Percentiles rank a stretch among this genome's conserved stretches.
These are phyloP conservation scores for Eubasilissa splendida DNA, from an alignment of 2,888 invertebrate species.

Conservation along the genomic window DNA sequence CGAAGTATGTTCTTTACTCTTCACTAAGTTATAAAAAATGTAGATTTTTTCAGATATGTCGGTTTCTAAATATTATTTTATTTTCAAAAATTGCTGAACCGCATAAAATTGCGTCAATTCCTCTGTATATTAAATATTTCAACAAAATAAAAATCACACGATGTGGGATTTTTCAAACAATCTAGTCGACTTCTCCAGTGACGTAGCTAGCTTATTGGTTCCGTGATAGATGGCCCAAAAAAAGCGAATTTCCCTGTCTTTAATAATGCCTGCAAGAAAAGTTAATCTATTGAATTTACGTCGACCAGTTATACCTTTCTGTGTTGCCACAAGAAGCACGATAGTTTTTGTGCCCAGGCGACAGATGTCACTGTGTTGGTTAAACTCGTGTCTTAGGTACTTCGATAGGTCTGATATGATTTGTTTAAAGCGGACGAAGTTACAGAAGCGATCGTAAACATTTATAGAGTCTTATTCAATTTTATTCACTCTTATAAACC, in stretches of 20 bases:
- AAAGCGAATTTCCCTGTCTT: conserved; percentile 27
- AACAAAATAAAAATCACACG: no score
- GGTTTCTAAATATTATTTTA: no score
- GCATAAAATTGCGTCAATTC: no score
- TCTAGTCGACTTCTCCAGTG: no score
- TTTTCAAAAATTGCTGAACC: no score
- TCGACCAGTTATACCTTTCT: conserved; percentile 22
- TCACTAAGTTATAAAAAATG: no score
- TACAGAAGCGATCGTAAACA: neutral
- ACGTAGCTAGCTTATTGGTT: neutral
- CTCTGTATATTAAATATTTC: no score
- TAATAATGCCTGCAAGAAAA: conserved; percentile 26
- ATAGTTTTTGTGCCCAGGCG: neutral
- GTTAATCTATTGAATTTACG: conserved; percentile 33
- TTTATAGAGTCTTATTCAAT: no score
- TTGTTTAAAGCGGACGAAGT: conserved; percentile 19
- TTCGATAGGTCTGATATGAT: conserved; percentile 31
- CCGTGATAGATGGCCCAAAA: neutral
- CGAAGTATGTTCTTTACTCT: no score
- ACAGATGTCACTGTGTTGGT: conserved; percentile 31
- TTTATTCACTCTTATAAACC: no score
- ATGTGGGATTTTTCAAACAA: neutral
- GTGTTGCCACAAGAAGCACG: neutral
- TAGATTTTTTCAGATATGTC: neutral
- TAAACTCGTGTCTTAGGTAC: conserved; percentile 27